Evolutionary conservation across 2,888 invertebrate genomes (phyloP).

Genomic region (Pecten maximus): DNA sequence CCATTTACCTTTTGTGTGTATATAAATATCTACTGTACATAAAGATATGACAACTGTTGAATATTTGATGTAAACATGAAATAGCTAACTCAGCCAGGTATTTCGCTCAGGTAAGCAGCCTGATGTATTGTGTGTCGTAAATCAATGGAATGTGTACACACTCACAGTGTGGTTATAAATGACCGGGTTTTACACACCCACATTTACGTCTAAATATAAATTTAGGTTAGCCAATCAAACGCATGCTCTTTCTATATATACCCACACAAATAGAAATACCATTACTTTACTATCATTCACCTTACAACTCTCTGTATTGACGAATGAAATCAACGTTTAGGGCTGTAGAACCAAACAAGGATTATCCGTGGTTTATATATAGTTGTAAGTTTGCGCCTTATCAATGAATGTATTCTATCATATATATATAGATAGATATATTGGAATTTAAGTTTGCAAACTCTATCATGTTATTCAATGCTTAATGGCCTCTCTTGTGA

Average conservation of each 20-base stretch:
- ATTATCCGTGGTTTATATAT: background rate
- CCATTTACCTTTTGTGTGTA: too few species aligned
- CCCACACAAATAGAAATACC: background rate
- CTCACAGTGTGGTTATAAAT: background rate
- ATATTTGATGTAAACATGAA: background rate
- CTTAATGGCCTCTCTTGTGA: too few species aligned
- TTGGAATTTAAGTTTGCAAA: too few species aligned
- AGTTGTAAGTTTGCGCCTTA: background rate
- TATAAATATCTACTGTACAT: too few species aligned
- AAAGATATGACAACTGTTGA: too few species aligned
- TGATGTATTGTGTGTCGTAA: background rate
- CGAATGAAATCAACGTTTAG: background rate
- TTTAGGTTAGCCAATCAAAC: background rate
- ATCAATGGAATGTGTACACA: background rate
- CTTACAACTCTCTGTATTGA: background rate
- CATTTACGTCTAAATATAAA: background rate
- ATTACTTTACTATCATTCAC: background rate
- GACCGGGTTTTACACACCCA: conserved; percentile 1
- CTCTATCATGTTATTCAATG: too few species aligned
- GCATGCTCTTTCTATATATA: background rate
- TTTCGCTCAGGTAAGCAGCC: background rate
- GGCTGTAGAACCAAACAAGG: background rate
- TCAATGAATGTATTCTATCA: too few species aligned
- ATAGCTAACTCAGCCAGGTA: background rate
- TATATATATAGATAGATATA: too few species aligned